phyloP scores from a whole-genome alignment of 2,113 vertebrate species.

The Phyllopteryx taeniolatus region DNA sequence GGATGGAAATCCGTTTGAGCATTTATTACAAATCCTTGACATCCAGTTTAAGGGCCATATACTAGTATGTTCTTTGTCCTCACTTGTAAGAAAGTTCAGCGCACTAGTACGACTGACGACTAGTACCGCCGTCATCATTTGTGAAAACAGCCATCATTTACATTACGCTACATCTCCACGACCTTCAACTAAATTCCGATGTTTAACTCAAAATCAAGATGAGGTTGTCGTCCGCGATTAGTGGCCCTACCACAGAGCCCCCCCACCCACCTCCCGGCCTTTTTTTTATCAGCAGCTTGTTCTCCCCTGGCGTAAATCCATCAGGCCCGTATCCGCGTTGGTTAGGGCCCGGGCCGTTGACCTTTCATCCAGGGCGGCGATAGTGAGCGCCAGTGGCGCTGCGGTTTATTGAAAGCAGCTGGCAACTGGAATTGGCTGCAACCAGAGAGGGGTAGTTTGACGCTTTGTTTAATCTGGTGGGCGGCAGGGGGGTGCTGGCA shows the following conservation, averaged over 20 bases:
- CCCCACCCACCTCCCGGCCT: not conserved
- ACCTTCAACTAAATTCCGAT: too few relatives aligned
- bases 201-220: too few relatives aligned
- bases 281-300: slow-evolving; percentile 22
- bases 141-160: too few relatives aligned
- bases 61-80: too few relatives aligned
- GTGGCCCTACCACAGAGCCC: not conserved
- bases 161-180: too few relatives aligned
- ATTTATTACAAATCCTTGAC: too few relatives aligned
- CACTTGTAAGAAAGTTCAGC: too few relatives aligned
- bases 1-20: too few relatives aligned
- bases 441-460: slow-evolving; percentile 53
- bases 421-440: slow-evolving; percentile 48
- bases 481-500: slow-evolving; percentile 43
- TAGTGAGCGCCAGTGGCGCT: slow-evolving; percentile 45
- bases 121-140: too few relatives aligned
- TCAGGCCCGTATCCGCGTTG: slow-evolving; percentile 39
- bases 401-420: slow-evolving; percentile 76
- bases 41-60: too few relatives aligned
- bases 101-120: too few relatives aligned
- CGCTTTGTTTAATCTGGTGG: slow-evolving; percentile 67
- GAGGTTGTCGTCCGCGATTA: too few relatives aligned
- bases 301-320: slow-evolving; percentile 44
- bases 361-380: slow-evolving; percentile 38
- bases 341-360: slow-evolving; percentile 41